These are phyloP conservation scores for Teleiodes luculella DNA, from an alignment of 2,888 invertebrate genomes.

Conservation along the genomic window DNA sequence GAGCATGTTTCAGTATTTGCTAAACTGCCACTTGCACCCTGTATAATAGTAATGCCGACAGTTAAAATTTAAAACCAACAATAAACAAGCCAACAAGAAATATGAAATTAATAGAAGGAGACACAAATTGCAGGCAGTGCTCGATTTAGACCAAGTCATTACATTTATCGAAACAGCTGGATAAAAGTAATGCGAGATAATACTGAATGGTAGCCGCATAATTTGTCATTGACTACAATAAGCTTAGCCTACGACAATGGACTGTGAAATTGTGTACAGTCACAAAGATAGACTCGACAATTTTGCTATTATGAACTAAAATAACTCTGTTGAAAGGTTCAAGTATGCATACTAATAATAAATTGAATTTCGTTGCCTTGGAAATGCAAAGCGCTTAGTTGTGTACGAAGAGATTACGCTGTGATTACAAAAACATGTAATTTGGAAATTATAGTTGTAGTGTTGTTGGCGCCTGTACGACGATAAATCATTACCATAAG, in stretches of 20 bases:
- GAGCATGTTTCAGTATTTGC: no score
- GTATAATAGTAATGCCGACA: not conserved
- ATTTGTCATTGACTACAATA: conserved; percentile 70
- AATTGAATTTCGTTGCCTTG: conserved; percentile 3
- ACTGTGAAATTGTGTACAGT: conserved; percentile 15
- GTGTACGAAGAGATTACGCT: not conserved
- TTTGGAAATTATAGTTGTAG: conserved; percentile 7
- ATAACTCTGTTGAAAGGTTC: not conserved
- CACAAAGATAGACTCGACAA: conserved; percentile 6
- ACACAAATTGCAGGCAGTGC: conserved; percentile 12
- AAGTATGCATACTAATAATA: not conserved
- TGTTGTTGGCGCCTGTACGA: conserved; percentile 29
- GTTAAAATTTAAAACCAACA: conserved; percentile 2
- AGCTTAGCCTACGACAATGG: conserved; percentile 52
- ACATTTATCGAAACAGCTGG: conserved; percentile 33
- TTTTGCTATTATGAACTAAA: not conserved
- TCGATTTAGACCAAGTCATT: conserved; percentile 11
- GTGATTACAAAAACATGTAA: conserved; percentile 8
- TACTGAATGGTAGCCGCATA: conserved; percentile 48
- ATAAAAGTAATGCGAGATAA: conserved; percentile 44
- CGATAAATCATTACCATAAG: conserved; percentile 57
- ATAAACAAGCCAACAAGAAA: conserved; percentile 10
- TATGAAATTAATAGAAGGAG: conserved; percentile 10
- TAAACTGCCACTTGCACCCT: no score
- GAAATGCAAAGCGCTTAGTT: not conserved